Percentiles rank a stretch among this genome's conserved stretches.
Evolutionary conservation across 2,113 vertebrate species (phyloP).

Genomic region (Salvator merianae): DNA sequence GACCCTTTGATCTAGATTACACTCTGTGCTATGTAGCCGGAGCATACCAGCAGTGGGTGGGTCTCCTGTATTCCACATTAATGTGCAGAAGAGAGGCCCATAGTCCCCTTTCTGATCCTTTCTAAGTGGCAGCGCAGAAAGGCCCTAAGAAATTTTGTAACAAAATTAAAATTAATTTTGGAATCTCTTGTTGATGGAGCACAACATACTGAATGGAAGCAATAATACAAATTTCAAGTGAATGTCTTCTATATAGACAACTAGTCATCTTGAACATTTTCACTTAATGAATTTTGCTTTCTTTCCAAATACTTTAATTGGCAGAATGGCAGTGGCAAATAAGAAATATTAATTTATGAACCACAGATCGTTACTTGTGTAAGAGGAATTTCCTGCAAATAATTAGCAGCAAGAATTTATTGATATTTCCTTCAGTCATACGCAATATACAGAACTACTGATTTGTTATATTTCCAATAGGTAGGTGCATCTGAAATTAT

Average conservation of each 20-base stretch:
- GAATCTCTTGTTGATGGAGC: background rate
- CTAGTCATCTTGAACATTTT: slow-evolving; percentile 40
- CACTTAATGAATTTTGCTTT: slow-evolving; percentile 24
- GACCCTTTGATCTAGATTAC: too few species aligned
- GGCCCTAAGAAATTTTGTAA: too few species aligned
- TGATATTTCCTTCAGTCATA: background rate
- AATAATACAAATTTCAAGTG: background rate
- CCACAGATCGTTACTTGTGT: background rate
- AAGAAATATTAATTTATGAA: background rate
- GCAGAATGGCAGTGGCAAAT: slow-evolving; percentile 37
- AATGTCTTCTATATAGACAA: background rate
- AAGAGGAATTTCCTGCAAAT: background rate
- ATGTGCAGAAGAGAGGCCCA: too few species aligned
- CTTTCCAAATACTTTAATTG: background rate
- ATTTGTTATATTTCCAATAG: background rate
- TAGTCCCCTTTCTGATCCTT: too few species aligned
- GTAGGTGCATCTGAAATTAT: background rate
- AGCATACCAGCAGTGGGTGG: background rate
- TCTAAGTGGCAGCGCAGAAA: too few species aligned
- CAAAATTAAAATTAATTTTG: background rate
- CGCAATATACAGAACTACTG: background rate
- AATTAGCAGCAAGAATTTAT: background rate
- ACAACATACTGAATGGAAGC: background rate
- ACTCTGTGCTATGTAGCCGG: too few species aligned
- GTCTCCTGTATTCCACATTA: background rate